Conservation (phyloP, 2,113 vertebrate genomes). For the Pycnonotus jocosus region DNA sequence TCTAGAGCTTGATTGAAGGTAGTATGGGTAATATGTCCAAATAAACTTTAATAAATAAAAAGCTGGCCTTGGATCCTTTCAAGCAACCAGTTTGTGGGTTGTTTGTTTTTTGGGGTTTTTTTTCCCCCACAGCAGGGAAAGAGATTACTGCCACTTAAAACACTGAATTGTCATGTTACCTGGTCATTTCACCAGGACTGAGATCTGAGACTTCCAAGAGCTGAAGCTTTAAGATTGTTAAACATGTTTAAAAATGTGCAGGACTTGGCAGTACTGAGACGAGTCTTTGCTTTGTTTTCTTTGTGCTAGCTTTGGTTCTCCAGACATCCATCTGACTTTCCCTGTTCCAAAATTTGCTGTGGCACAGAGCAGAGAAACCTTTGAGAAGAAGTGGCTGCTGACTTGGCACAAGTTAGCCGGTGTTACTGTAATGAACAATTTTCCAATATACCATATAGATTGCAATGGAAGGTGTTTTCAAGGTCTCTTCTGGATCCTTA, state of each 20-base stretch:
- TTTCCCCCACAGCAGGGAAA: neutral
- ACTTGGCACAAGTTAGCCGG: neutral
- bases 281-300: neutral
- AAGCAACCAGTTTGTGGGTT: neutral
- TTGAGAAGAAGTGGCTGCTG: neutral
- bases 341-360: neutral
- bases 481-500: neutral
- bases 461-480: neutral
- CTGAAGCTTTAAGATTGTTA: neutral
- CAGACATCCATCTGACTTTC: neutral
- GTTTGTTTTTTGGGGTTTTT: too few species aligned
- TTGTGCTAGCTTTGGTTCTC: neutral
- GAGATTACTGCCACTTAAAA: neutral
- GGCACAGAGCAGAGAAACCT: neutral
- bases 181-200: neutral
- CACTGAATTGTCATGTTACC: neutral
- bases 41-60: neutral
- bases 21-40: neutral
- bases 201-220: neutral
- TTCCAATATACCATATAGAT: neutral
- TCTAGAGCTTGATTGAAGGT: neutral
- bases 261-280: neutral
- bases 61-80: neutral
- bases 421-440: neutral
- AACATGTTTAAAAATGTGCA: neutral